Percentiles rank a stretch among this genome's conserved stretches.
phyloP scores from a whole-genome alignment of 53 echinoderm and acorn worm genomes.

The Mesocentrotus franciscanus region DNA sequence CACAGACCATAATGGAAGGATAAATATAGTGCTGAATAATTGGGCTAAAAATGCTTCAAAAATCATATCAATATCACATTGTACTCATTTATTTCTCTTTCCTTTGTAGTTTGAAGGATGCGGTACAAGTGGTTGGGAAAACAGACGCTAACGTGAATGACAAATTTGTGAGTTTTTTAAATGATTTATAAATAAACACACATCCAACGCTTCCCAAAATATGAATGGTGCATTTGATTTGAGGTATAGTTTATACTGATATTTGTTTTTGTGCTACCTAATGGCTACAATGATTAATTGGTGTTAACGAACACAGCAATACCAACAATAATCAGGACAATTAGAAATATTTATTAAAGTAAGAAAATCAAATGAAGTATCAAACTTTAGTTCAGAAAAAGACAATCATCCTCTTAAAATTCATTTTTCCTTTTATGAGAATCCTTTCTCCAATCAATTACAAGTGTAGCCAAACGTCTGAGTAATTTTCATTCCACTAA shows the following conservation, averaged over 20 bases:
- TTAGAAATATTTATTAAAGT: no score
- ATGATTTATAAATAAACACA: neutral
- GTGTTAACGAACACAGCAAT: no score
- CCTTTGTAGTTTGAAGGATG: slow-evolving; percentile 28
- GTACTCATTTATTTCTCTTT: slow-evolving; percentile 29
- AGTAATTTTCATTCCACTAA: no score
- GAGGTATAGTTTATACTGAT: neutral
- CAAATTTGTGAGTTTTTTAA: neutral
- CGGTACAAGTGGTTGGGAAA: neutral
- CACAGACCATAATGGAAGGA: slow-evolving; percentile 3
- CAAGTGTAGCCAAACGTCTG: no score
- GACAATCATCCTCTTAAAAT: no score
- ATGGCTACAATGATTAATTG: no score
- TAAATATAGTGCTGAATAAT: slow-evolving; percentile 29
- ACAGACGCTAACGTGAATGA: slow-evolving; percentile 2
- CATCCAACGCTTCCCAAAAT: neutral
- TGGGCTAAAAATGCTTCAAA: slow-evolving; percentile 24
- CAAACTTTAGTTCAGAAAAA: no score
- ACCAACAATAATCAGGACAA: no score
- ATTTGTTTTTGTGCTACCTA: neutral
- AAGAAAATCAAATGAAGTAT: no score
- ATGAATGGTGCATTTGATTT: neutral
- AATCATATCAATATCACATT: neutral
- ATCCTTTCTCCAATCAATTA: no score
- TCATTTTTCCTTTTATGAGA: no score